Evolutionary conservation across 2,113 vertebrate genomes (phyloP).

Genomic region (Ciconia stormi): DNA sequence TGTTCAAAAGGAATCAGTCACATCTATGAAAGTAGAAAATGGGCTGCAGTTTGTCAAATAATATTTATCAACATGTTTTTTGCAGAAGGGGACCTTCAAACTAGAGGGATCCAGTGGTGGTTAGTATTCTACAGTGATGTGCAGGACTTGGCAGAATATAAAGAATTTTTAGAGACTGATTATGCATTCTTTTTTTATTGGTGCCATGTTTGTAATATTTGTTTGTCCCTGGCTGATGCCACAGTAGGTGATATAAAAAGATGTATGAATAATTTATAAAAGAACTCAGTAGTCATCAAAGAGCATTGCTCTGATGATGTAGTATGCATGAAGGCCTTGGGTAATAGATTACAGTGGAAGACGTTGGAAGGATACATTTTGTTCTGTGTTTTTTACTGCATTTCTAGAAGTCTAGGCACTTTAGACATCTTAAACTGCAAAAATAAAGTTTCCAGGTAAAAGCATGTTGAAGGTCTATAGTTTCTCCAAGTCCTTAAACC

Average conservation of each 20-base stretch:
- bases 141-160: conserved; percentile 38
- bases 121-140: background rate
- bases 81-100: background rate
- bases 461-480: background rate
- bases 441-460: background rate
- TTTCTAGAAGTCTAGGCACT: background rate
- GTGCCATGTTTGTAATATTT: conserved; percentile 59
- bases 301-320: conserved; percentile 21
- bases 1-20: background rate
- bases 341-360: background rate
- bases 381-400: background rate
- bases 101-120: background rate
- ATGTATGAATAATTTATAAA: conserved; percentile 65
- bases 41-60: background rate
- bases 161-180: conserved; percentile 66
- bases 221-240: conserved; percentile 67
- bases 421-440: background rate
- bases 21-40: background rate
- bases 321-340: background rate
- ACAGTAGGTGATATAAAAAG: conserved; percentile 62
- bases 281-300: conserved; percentile 48
- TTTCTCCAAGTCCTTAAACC: background rate
- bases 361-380: background rate
- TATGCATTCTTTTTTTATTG: conserved; percentile 65
- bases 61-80: background rate